Evolutionary conservation across 2,888 invertebrate genomes (phyloP).

Genomic region (Patella caerulea): DNA sequence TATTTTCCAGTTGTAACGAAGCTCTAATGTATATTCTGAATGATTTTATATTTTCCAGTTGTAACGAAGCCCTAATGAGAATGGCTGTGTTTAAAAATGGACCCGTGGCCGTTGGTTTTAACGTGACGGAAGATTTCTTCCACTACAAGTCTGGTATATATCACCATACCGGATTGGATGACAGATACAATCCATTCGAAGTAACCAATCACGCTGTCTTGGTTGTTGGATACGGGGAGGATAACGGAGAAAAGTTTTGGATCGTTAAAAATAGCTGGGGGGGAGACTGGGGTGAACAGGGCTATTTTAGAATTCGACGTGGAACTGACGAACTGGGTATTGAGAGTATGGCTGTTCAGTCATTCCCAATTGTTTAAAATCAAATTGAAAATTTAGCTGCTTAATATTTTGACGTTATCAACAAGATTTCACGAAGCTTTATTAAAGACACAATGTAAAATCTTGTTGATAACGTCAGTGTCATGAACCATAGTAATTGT

Average conservation of each 20-base stretch:
- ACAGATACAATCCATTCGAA: constrained; percentile 72
- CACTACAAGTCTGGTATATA: constrained; percentile 72
- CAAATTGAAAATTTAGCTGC: neutral
- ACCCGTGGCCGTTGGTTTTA: constrained; percentile 73
- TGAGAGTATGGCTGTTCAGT: constrained; percentile 70
- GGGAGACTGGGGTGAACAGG: constrained; percentile 66
- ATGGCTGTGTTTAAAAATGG: constrained; percentile 72
- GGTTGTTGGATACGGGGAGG: constrained; percentile 73
- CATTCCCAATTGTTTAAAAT: constrained; percentile 53
- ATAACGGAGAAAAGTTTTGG: constrained; percentile 70
- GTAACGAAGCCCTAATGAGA: constrained; percentile 73
- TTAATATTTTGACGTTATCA: too few species aligned
- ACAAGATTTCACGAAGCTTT: too few species aligned
- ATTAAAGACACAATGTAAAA: too few species aligned
- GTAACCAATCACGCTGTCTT: constrained; percentile 73
- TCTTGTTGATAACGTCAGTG: too few species aligned
- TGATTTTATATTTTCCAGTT: constrained; percentile 53
- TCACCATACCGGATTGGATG: constrained; percentile 69
- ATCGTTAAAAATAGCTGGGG: constrained; percentile 72
- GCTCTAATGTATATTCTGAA: constrained; percentile 62
- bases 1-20: constrained; percentile 71
- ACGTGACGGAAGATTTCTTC: constrained; percentile 72
- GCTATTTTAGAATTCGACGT: constrained; percentile 69
- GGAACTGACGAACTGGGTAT: constrained; percentile 71
- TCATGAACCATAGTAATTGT: too few species aligned